phyloP scores from a whole-genome alignment of 1,140 invertebrate species.

The Ceratina japonica region DNA sequence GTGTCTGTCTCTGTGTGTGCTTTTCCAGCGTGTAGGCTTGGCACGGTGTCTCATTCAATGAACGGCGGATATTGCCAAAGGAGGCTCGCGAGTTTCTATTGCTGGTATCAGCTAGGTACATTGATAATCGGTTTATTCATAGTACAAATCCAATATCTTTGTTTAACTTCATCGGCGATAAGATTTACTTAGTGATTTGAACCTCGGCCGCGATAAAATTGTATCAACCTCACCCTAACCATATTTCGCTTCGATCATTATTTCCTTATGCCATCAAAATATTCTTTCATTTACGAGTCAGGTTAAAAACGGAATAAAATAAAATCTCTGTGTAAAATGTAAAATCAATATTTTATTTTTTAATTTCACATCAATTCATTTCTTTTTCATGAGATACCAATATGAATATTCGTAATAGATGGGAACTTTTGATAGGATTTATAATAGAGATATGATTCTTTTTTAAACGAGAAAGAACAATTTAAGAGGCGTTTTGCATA shows the following conservation, averaged over 20 bases:
- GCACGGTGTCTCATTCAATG: neutral
- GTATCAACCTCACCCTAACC: no score
- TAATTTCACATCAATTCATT: no score
- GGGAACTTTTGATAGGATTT: no score
- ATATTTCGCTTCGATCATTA: no score
- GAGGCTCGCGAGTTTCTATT: neutral
- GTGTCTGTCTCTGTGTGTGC: no score
- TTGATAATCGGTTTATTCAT: constrained; percentile 19
- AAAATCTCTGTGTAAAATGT: neutral
- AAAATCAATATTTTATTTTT: no score
- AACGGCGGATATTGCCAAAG: neutral
- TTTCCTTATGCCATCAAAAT: no score
- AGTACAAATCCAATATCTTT: neutral
- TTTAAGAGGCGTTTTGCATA: neutral
- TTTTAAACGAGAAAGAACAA: neutral
- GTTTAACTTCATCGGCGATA: neutral
- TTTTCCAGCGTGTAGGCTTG: neutral
- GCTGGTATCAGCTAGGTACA: neutral
- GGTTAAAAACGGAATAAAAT: neutral
- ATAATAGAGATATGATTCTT: no score
- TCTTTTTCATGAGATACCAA: neutral
- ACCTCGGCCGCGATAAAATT: neutral
- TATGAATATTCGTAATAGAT: no score
- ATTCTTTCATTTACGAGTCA: neutral
- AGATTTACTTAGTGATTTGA: neutral